phyloP scores from a whole-genome alignment of 1,140 invertebrate genomes.

The Drosophila insularis region DNA sequence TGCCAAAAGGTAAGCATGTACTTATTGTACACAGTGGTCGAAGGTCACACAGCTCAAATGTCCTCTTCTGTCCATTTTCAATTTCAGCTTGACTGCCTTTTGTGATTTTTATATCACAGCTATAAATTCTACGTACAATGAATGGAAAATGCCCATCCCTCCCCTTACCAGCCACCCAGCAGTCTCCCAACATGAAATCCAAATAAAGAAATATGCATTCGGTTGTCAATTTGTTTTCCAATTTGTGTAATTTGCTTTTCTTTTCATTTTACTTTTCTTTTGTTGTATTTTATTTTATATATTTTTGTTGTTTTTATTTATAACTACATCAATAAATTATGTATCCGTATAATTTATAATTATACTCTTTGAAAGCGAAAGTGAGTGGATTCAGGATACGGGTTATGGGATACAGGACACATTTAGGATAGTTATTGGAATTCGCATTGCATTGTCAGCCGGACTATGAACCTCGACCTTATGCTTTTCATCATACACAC shows the following conservation, averaged over 20 bases:
- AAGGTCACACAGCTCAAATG: slow-evolving; percentile 37
- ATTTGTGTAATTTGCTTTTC: slow-evolving; percentile 68
- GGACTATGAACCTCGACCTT: slow-evolving; percentile 31
- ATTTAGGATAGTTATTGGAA: slow-evolving; percentile 19
- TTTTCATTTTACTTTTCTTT: slow-evolving; percentile 11
- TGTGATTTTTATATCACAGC: slow-evolving; percentile 68
- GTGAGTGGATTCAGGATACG: slow-evolving; percentile 36
- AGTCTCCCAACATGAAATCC: not conserved
- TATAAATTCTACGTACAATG: slow-evolving; percentile 54
- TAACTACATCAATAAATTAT: slow-evolving; percentile 81
- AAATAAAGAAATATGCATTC: slow-evolving; percentile 39
- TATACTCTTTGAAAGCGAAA: slow-evolving; percentile 72
- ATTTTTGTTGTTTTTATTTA: slow-evolving; percentile 69
- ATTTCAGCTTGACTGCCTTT: slow-evolving; percentile 40
- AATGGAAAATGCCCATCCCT: not conserved
- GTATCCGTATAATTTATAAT: slow-evolving; percentile 75
- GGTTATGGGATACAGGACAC: not conserved
- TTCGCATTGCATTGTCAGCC: slow-evolving; percentile 40
- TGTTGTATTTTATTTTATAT: slow-evolving; percentile 23
- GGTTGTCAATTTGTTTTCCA: slow-evolving; percentile 59
- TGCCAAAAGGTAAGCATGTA: slow-evolving; percentile 42
- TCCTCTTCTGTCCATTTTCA: slow-evolving; percentile 24
- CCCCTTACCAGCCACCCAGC: not conserved
- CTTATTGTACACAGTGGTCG: slow-evolving; percentile 32
- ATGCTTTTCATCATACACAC: slow-evolving; percentile 16